phyloP scores from a whole-genome alignment of 2,797 vertebrate species.

The Oceanodroma leucorhoa region DNA sequence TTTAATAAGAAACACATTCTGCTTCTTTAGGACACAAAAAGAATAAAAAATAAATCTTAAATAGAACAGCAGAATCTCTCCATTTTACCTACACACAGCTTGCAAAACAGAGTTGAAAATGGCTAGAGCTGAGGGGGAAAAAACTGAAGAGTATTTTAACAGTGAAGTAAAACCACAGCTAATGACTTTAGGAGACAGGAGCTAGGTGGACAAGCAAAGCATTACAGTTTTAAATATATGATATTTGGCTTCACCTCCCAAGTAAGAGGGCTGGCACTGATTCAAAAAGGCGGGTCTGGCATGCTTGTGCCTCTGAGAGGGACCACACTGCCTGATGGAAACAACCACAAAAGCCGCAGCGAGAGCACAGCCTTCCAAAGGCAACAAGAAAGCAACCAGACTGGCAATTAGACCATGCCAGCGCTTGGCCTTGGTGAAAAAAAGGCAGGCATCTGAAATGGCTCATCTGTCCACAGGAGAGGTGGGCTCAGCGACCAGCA shows the following conservation, averaged over 20 bases:
- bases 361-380: slow-evolving; percentile 76
- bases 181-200: slow-evolving; percentile 82
- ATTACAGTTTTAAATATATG: slow-evolving; percentile 78
- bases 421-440: slow-evolving; percentile 31
- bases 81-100: slow-evolving; percentile 42
- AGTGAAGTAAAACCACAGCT: slow-evolving; percentile 81
- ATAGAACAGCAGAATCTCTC: slow-evolving; percentile 64
- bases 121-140: slow-evolving; percentile 56
- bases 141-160: slow-evolving; percentile 74
- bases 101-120: slow-evolving; percentile 70
- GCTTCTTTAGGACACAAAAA: slow-evolving; percentile 30
- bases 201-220: slow-evolving; percentile 79
- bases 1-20: slow-evolving; percentile 74
- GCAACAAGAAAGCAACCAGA: slow-evolving; percentile 75
- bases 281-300: slow-evolving; percentile 80
- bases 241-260: slow-evolving; percentile 80
- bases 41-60: slow-evolving; percentile 45
- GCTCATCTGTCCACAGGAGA: not conserved
- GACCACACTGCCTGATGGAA: slow-evolving; percentile 86
- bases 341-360: slow-evolving; percentile 79
- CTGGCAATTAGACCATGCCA: slow-evolving; percentile 67
- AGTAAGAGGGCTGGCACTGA: slow-evolving; percentile 77
- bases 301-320: slow-evolving; percentile 71
- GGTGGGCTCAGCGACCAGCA: not conserved
- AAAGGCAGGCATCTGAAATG: not conserved